phyloP scores from a whole-genome alignment of 2,113 vertebrate species.

The Elanoides forficatus region DNA sequence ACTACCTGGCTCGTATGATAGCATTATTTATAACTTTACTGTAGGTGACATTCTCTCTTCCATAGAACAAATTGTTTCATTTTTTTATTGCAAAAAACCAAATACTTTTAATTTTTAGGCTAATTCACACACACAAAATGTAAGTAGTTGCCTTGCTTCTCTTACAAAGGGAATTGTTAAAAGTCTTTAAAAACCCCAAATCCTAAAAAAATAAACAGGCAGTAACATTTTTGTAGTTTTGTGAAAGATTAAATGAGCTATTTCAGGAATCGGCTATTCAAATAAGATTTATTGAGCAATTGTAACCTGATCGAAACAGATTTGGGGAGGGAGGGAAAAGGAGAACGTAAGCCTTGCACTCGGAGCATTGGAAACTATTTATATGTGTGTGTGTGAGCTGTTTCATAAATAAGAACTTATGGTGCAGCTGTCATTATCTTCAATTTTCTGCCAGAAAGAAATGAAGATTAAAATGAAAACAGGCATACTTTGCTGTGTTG shows the following conservation, averaged over 20 bases:
- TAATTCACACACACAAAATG: not conserved
- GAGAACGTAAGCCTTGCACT: not conserved
- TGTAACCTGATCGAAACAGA: not conserved
- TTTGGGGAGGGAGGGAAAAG: not conserved
- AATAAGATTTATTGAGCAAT: not conserved
- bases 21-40: too few relatives aligned
- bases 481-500: not conserved
- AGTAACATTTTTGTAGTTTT: not conserved
- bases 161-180: not conserved
- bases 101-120: not conserved
- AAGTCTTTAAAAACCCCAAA: not conserved
- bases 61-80: not conserved
- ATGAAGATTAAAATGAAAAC: not conserved
- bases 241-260: not conserved
- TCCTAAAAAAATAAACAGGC: not conserved
- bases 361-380: not conserved
- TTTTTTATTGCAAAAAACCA: not conserved
- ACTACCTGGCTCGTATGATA: not conserved
- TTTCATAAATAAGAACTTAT: not conserved
- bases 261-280: not conserved
- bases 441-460: conserved; percentile 8
- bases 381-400: not conserved
- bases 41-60: too few relatives aligned
- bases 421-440: not conserved
- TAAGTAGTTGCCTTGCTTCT: not conserved